These are phyloP conservation scores for Corythucha ciliata DNA, from an alignment of 2,888 invertebrate species.

Conservation along the genomic window DNA sequence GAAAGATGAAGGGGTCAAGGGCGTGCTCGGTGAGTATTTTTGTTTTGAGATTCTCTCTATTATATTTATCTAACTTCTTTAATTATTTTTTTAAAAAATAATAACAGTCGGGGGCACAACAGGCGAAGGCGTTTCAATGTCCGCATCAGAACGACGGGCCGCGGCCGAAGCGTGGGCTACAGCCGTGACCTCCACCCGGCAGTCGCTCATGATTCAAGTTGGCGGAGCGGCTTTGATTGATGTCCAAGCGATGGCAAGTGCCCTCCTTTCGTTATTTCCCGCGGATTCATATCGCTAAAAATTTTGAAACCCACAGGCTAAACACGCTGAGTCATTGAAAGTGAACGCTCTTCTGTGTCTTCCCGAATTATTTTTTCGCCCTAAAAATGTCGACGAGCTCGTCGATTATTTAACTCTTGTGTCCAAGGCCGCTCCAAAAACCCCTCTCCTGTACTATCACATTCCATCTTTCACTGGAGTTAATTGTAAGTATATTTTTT, in stretches of 20 bases:
- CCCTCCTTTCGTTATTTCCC: neutral
- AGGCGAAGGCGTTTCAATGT: constrained; percentile 64
- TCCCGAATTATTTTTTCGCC: constrained; percentile 69
- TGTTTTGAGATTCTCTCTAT: neutral
- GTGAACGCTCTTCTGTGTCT: constrained; percentile 62
- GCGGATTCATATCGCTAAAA: no score
- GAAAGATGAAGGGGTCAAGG: constrained; percentile 51
- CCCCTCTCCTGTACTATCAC: constrained; percentile 75
- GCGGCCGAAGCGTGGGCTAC: constrained; percentile 56
- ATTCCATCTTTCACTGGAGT: constrained; percentile 64
- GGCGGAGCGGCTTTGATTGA: constrained; percentile 60
- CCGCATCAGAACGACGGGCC: constrained; percentile 55
- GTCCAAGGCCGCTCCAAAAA: constrained; percentile 58
- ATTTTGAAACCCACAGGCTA: no score
- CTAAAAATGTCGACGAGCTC: constrained; percentile 50
- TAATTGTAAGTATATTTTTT: constrained; percentile 50
- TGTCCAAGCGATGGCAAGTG: constrained; percentile 46
- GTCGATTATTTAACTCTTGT: constrained; percentile 58
- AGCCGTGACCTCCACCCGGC: constrained; percentile 47
- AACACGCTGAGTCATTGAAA: constrained; percentile 54
- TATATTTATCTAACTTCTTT: neutral
- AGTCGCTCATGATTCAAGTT: constrained; percentile 61
- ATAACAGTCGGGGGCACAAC: constrained; percentile 64
- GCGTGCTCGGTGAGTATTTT: constrained; percentile 53
- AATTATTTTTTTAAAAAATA: constrained; percentile 5